Evolutionary conservation across 1,140 invertebrate species (phyloP).

Genomic region (Pseudoatta argentina): DNA sequence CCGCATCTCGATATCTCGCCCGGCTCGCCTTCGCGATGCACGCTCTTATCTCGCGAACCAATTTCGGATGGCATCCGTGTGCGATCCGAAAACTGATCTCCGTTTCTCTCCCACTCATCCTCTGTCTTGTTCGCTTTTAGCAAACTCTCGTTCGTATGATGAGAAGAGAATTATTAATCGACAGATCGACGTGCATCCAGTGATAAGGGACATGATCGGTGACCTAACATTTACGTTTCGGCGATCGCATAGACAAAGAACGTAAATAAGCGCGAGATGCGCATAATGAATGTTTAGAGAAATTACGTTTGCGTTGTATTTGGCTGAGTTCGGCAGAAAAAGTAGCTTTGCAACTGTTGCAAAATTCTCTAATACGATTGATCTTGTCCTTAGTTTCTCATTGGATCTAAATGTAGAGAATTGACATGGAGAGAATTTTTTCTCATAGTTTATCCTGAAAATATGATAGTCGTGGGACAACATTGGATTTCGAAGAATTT

Average conservation of each 20-base stretch:
- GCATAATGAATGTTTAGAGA: slow-evolving; percentile 8
- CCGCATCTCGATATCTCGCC: slow-evolving; percentile 77
- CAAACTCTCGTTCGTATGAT: slow-evolving; percentile 21
- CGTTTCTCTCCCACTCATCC: slow-evolving; percentile 3
- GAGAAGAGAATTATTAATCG: slow-evolving; percentile 76
- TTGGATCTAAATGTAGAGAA: no score
- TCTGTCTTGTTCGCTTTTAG: not conserved
- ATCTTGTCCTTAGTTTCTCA: no score
- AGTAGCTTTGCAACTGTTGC: no score
- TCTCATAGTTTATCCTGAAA: no score
- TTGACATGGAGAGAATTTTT: no score
- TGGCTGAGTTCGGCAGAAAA: no score
- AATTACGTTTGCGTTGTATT: not conserved
- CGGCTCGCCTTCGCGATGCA: slow-evolving; percentile 75
- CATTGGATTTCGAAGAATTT: no score
- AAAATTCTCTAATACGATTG: no score
- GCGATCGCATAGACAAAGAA: slow-evolving; percentile 18
- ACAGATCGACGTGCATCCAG: slow-evolving; percentile 53
- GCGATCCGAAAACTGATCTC: slow-evolving; percentile 58
- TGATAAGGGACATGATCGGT: slow-evolving; percentile 40
- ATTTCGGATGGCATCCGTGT: slow-evolving; percentile 53
- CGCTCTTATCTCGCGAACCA: slow-evolving; percentile 63
- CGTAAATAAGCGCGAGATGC: not conserved
- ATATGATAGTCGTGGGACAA: no score
- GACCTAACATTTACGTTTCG: slow-evolving; percentile 14